Base-by-base conservation (phyloP, 2,888 invertebrate species). In the Synergus gifuensis region DNA sequence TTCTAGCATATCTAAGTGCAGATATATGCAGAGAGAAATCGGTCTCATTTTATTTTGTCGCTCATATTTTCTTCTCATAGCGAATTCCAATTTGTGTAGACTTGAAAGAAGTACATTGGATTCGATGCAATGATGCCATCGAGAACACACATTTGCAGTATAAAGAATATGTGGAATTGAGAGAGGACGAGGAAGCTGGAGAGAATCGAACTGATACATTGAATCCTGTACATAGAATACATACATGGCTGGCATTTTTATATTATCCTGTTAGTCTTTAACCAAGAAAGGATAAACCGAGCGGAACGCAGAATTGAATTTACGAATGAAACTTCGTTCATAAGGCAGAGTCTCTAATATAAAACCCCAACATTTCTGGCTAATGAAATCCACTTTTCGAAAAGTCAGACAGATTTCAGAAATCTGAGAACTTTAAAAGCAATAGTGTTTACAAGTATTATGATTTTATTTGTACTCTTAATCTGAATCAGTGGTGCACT, bases 251-350 rank as follows among this genome's bases (percentile, higher is more conserved):
- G 4, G 36, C 8, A 49, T 58, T 58, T 76, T 54, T 18, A 76
- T 58, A 58, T 40, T 8, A 60, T 76, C 18, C 46, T 67, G 67
- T 67, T 22, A 46, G 44, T 67, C 46, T 66, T 67, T 46, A 46
- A 67, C 67, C n/a, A 14, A 46, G 28, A 67, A 46, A 67, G 46
- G 67, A 67, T 67, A 67, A 66, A 67, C 67, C 44, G 14, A 67
- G 46, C n/a, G 18, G 16, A 42, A 12, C 46, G 28, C 16, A 8
- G 8, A 46, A 69, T 49, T 69, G 2, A 69, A 69, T 28, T 69
- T 69, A 69, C 16, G 46, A 46, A 69, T 14, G 22, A 28, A 69
- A 14, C 28, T 49, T 22, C 46, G 44, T 69, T 69, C 46, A 14
- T 12, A 44, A 49, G 28, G 22, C 28, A 69, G 28, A 46, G 46